Evolutionary conservation across 2,888 invertebrate genomes (phyloP).

Genomic region (Synergus japonicus): DNA sequence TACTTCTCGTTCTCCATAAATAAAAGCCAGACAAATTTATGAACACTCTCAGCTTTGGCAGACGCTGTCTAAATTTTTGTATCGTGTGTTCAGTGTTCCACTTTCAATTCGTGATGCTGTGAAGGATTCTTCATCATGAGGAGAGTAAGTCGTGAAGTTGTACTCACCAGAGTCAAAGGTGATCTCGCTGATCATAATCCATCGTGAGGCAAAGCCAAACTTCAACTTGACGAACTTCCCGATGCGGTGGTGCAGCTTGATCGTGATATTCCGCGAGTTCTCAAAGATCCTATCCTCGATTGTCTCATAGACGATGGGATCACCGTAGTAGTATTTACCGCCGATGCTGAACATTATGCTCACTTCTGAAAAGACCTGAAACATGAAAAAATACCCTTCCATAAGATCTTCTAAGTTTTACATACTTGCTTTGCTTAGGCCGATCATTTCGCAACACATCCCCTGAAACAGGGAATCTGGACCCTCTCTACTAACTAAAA

Average conservation of each 20-base stretch:
- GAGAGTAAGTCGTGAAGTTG: conserved; percentile 31
- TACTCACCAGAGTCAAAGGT: conserved; percentile 88
- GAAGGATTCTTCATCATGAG: conserved; percentile 42
- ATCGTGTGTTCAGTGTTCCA: not conserved
- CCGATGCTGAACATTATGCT: conserved; percentile 89
- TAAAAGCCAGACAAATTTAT: not conserved
- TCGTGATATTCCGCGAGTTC: conserved; percentile 88
- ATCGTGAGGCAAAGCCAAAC: conserved; percentile 88
- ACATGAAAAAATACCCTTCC: conserved; percentile 46
- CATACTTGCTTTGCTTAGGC: not conserved
- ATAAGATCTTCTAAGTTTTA: not conserved
- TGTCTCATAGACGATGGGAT: conserved; percentile 86
- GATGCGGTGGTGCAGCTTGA: conserved; percentile 89
- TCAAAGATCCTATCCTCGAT: conserved; percentile 89
- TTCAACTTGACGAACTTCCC: conserved; percentile 89
- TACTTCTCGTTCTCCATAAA: not conserved
- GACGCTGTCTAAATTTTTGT: conserved; percentile 3
- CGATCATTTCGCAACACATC: too few species aligned
- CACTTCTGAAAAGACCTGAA: conserved; percentile 89
- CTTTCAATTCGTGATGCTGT: conserved; percentile 10
- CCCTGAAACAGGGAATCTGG: not conserved
- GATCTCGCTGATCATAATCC: conserved; percentile 95
- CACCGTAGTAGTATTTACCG: conserved; percentile 87
- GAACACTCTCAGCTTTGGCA: not conserved
- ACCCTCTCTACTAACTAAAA: not conserved